phyloP scores from a whole-genome alignment of 2,797 vertebrate genomes.

The Phyllotis vaccarum region DNA sequence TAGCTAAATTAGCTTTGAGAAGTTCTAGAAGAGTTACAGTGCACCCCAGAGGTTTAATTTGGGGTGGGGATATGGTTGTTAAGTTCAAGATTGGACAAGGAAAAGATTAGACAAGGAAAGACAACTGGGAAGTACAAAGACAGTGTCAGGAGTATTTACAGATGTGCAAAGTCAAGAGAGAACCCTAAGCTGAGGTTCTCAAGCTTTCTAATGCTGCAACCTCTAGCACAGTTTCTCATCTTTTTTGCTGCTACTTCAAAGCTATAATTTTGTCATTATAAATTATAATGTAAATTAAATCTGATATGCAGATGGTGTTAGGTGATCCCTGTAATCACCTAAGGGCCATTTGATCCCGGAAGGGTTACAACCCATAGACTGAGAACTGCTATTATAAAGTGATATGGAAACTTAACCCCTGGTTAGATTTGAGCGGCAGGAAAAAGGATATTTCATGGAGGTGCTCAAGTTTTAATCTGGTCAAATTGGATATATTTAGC shows the following conservation, averaged over 20 bases:
- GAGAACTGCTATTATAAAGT: neutral
- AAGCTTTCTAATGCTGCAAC: neutral
- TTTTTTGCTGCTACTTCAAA: neutral
- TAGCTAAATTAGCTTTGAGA: neutral
- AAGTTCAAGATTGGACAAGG: neutral
- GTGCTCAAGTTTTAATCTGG: neutral
- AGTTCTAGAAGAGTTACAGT: neutral
- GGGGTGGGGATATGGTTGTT: neutral
- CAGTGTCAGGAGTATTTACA: neutral
- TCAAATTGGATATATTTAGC: neutral
- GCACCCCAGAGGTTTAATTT: neutral
- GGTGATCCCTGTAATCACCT: too few relatives aligned
- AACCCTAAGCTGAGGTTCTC: neutral
- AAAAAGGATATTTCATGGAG: neutral
- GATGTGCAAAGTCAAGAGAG: neutral
- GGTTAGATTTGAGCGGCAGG: neutral
- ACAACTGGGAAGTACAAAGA: neutral
- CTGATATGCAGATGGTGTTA: neutral
- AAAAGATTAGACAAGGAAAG: neutral
- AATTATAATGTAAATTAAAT: neutral
- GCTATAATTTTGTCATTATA: neutral
- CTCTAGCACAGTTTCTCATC: neutral
- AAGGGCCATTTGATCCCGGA: neutral
- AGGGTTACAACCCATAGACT: neutral
- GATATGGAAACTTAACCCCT: neutral